Evolutionary conservation across 1,140 invertebrate species (phyloP).

Genomic region (Lepidurus apus): DNA sequence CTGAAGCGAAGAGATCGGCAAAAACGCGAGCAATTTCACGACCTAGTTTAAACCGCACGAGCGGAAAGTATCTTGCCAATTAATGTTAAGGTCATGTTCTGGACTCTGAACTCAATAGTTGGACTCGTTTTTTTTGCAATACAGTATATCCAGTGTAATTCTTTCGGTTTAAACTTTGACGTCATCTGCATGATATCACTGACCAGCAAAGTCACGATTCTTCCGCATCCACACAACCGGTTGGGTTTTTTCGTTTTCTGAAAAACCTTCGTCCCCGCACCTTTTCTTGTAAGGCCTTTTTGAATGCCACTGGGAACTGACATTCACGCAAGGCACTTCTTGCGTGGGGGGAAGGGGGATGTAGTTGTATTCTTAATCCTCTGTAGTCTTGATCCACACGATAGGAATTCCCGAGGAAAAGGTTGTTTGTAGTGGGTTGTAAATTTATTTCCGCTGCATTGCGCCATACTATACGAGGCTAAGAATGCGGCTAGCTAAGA

Average conservation of each 20-base stretch:
- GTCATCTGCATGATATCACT: background rate
- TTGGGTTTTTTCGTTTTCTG: background rate
- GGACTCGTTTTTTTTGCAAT: too few relatives aligned
- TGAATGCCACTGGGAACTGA: background rate
- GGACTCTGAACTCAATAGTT: too few relatives aligned
- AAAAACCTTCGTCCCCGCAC: background rate
- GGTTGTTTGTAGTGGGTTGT: background rate
- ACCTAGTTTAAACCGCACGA: too few relatives aligned
- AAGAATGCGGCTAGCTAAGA: background rate
- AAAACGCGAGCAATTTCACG: too few relatives aligned
- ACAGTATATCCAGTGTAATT: background rate
- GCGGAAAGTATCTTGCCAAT: too few relatives aligned
- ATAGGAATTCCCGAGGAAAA: background rate
- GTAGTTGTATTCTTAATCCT: background rate
- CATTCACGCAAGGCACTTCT: background rate
- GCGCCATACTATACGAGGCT: background rate
- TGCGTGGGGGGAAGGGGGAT: background rate
- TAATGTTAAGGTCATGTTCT: too few relatives aligned
- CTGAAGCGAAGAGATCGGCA: too few relatives aligned
- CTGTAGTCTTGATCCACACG: background rate
- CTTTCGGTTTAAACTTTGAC: background rate
- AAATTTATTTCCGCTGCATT: slow-evolving; percentile 19
- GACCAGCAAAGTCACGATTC: background rate
- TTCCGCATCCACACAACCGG: slow-evolving; percentile 3
- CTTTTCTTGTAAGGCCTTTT: background rate